phyloP scores from a whole-genome alignment of 2,113 vertebrate species.

The Stigmatopora argus region DNA sequence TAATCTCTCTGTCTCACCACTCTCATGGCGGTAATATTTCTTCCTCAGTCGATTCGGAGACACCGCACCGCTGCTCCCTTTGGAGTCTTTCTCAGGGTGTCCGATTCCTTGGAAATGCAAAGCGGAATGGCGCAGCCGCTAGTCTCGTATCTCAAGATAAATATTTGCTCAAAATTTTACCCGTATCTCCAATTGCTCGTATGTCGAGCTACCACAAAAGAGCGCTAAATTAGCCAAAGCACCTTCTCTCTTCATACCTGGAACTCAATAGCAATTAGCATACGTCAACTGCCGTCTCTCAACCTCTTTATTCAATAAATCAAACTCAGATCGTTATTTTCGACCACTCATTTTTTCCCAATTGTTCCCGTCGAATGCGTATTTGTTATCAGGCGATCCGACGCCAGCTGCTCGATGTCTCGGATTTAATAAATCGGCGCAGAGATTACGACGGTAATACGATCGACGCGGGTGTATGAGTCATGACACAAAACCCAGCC shows the following conservation, averaged over 20 bases:
- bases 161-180: no score
- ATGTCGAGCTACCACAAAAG: no score
- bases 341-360: background rate
- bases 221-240: no score
- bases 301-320: no score
- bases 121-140: slow-evolving; percentile 30
- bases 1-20: slow-evolving; percentile 50
- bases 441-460: slow-evolving; percentile 55
- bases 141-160: no score
- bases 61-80: slow-evolving; percentile 41
- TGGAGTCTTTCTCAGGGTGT: slow-evolving; percentile 51
- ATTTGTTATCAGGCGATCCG: slow-evolving; percentile 11
- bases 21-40: slow-evolving; percentile 45
- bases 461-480: slow-evolving; percentile 49
- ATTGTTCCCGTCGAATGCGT: background rate
- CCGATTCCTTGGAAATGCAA: slow-evolving; percentile 50
- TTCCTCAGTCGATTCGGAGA: slow-evolving; percentile 37
- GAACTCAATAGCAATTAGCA: no score
- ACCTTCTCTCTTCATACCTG: no score
- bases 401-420: slow-evolving; percentile 25
- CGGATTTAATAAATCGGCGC: slow-evolving; percentile 47
- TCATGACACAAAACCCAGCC: slow-evolving; percentile 52
- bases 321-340: no score
- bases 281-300: no score
- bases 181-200: no score